Evolutionary conservation across 2,888 invertebrate genomes (phyloP).

Genomic region (Orthosia gracilis): DNA sequence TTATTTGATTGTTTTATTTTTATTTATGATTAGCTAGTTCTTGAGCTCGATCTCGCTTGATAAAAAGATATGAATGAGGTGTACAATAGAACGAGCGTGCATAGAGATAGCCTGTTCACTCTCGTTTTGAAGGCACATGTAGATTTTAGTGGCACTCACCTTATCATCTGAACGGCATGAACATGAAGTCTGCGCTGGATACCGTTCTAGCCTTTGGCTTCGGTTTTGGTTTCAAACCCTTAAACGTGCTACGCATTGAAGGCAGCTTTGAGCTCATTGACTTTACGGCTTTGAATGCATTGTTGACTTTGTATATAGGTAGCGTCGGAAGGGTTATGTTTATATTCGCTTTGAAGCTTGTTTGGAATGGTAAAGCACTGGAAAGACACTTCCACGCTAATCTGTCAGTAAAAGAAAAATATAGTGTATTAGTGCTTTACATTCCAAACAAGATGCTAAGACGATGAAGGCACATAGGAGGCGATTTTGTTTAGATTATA

Average conservation of each 20-base stretch:
- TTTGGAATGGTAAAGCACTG: constrained; percentile 57
- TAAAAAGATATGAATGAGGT: no score
- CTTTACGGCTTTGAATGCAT: constrained; percentile 40
- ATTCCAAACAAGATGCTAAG: constrained; percentile 55
- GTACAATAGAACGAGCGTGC: no score
- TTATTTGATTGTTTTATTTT: no score
- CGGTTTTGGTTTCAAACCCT: constrained; percentile 26
- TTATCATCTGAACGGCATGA: constrained; percentile 70
- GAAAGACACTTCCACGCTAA: constrained; percentile 56
- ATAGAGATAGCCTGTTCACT: no score
- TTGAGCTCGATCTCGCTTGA: no score
- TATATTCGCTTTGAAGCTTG: constrained; percentile 44
- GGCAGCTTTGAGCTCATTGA: constrained; percentile 32
- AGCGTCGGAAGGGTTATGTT: constrained; percentile 37
- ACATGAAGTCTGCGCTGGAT: constrained; percentile 71
- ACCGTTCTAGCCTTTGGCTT: constrained; percentile 37
- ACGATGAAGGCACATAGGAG: constrained; percentile 23
- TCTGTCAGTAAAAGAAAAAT: constrained; percentile 53
- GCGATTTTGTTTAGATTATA: neutral
- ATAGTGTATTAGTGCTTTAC: constrained; percentile 47
- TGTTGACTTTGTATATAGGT: constrained; percentile 33
- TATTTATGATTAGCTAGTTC: no score
- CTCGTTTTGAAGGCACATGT: no score
- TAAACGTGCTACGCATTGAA: constrained; percentile 17
- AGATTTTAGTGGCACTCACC: constrained; percentile 58